Evolutionary conservation across 1,140 invertebrate species (phyloP).

Genomic region (Cydia pomonella): DNA sequence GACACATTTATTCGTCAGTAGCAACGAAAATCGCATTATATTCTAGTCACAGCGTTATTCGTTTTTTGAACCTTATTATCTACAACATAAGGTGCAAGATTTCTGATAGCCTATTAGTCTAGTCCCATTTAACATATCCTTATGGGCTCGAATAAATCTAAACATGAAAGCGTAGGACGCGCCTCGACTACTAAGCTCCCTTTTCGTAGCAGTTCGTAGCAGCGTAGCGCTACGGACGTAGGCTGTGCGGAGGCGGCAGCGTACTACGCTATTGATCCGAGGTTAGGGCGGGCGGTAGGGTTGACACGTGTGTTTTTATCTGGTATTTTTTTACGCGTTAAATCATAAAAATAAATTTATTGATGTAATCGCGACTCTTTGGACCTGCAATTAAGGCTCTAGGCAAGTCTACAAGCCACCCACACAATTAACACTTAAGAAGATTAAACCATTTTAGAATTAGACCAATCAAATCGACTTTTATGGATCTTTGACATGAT

Average conservation of each 20-base stretch:
- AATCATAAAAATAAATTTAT: background rate
- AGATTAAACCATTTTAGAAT: too few relatives aligned
- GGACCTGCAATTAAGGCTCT: too few relatives aligned
- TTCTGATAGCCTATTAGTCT: background rate
- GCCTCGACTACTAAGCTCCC: background rate
- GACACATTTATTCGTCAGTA: background rate
- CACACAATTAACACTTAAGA: too few relatives aligned
- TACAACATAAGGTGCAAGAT: background rate
- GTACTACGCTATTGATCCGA: constrained; percentile 30
- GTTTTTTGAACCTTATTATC: background rate
- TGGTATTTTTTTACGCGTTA: background rate
- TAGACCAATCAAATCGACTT: too few relatives aligned
- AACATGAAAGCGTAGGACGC: constrained; percentile 6
- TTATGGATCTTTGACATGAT: too few relatives aligned
- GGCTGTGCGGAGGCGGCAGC: constrained; percentile 17
- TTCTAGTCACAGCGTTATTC: background rate
- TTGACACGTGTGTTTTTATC: constrained; percentile 8
- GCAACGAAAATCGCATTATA: background rate
- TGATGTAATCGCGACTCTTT: too few relatives aligned
- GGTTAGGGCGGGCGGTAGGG: constrained; percentile 24
- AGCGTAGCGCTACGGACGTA: constrained; percentile 24
- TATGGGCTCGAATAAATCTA: background rate
- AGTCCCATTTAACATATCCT: background rate
- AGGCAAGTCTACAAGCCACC: too few relatives aligned
- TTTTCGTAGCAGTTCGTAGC: constrained; percentile 5